Percentiles rank a stretch among this genome's conserved stretches.
Conservation (phyloP, 2,797 vertebrate genomes). For the Eidolon dupreanum region DNA sequence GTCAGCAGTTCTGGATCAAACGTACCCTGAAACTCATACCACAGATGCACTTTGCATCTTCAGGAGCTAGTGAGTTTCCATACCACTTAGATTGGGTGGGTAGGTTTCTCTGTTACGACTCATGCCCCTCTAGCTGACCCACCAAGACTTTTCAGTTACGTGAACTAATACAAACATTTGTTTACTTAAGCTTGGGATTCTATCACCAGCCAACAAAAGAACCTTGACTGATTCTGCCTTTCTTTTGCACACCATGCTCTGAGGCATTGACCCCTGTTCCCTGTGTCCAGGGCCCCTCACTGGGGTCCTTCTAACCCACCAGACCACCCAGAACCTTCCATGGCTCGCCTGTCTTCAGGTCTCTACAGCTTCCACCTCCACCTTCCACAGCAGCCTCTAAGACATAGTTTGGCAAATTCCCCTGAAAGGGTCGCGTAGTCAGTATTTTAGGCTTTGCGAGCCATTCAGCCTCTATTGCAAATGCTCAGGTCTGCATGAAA, state of each 20-base stretch:
- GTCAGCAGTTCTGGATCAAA: neutral
- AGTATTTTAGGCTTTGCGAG: neutral
- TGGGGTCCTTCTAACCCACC: neutral
- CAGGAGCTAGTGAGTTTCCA: neutral
- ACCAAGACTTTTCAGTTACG: neutral
- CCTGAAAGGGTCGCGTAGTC: neutral
- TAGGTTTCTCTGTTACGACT: neutral
- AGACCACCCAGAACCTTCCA: neutral
- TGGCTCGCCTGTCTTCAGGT: fast-evolving
- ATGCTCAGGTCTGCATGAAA: neutral
- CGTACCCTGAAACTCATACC: neutral
- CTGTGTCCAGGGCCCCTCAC: neutral
- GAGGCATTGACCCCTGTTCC: too few species aligned
- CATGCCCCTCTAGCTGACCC: neutral
- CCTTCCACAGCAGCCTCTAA: neutral
- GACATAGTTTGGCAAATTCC: neutral
- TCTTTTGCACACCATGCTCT: neutral
- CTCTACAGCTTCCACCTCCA: neutral
- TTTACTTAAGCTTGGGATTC: neutral
- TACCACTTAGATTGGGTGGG: neutral
- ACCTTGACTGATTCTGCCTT: neutral
- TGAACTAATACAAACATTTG: neutral
- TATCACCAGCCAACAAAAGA: neutral
- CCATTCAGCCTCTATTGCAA: fast-evolving
- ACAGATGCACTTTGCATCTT: neutral